Percentiles rank a stretch among this genome's conserved stretches.
Conservation (phyloP, 2,888 invertebrate species). For the Ochropacha duplaris region DNA sequence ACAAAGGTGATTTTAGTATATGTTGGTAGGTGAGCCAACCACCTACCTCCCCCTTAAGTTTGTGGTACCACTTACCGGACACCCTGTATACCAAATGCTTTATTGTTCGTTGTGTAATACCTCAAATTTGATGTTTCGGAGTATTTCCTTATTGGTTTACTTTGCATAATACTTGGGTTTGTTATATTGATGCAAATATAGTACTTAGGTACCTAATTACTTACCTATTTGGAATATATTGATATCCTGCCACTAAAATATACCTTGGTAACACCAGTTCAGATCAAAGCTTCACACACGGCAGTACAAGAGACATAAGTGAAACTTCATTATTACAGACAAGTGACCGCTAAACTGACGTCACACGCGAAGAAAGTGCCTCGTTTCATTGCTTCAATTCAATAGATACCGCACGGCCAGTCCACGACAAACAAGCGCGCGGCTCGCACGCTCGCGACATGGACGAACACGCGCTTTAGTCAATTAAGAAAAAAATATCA, state of each 20-base stretch:
- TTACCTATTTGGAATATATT: too few species aligned
- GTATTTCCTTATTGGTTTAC: not conserved
- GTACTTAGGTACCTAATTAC: too few species aligned
- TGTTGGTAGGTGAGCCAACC: too few species aligned
- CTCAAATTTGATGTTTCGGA: not conserved
- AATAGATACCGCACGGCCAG: constrained; percentile 29
- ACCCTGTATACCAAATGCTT: too few species aligned
- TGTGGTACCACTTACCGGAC: too few species aligned
- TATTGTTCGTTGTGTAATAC: not conserved
- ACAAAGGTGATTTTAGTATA: too few species aligned
- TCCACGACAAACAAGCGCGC: constrained; percentile 49
- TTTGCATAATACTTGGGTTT: not conserved
- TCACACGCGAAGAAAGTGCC: constrained; percentile 47
- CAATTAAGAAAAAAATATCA: constrained; percentile 22
- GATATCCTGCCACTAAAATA: too few species aligned
- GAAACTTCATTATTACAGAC: constrained; percentile 35
- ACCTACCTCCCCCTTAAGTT: too few species aligned
- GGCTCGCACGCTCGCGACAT: constrained; percentile 48
- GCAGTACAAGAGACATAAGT: constrained; percentile 34
- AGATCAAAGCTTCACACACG: constrained; percentile 18
- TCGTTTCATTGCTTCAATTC: constrained; percentile 10
- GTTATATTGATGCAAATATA: not conserved
- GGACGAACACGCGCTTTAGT: constrained; percentile 40
- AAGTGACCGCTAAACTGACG: constrained; percentile 52
- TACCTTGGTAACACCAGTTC: not conserved